phyloP scores from a whole-genome alignment of 2,797 vertebrate species.

The Phrynocephalus forsythii region DNA sequence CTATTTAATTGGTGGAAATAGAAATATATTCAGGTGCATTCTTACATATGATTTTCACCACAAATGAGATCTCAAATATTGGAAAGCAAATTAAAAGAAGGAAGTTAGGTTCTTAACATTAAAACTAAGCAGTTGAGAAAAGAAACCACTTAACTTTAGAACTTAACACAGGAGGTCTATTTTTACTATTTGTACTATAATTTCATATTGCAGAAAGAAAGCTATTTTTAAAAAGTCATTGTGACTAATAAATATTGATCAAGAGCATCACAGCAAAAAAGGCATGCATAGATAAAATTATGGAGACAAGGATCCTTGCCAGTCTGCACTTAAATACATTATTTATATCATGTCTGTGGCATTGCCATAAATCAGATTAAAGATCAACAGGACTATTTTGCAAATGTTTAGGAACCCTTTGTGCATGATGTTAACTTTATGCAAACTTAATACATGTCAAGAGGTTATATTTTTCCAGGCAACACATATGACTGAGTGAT shows the following conservation, averaged over 20 bases:
- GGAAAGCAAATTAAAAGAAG: background rate
- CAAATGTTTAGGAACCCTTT: background rate
- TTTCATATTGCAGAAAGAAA: constrained; percentile 7
- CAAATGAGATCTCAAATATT: background rate
- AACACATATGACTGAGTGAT: background rate
- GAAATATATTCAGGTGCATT: background rate
- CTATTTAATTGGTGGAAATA: background rate
- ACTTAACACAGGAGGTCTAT: background rate
- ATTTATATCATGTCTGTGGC: background rate
- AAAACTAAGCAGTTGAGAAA: background rate
- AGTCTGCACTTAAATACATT: background rate
- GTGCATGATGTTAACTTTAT: too few species aligned
- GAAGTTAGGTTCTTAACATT: background rate
- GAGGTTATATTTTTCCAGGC: too few species aligned
- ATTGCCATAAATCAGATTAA: background rate
- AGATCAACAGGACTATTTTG: background rate
- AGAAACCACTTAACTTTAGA: background rate
- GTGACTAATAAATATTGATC: background rate
- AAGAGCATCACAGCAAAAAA: background rate
- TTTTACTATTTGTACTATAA: background rate
- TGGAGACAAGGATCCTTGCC: background rate
- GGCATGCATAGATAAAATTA: background rate
- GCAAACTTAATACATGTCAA: background rate
- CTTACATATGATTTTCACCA: background rate
- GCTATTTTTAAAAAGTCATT: background rate